phyloP scores from a whole-genome alignment of 2,797 vertebrate genomes.

The Micromesistius poutassou region DNA sequence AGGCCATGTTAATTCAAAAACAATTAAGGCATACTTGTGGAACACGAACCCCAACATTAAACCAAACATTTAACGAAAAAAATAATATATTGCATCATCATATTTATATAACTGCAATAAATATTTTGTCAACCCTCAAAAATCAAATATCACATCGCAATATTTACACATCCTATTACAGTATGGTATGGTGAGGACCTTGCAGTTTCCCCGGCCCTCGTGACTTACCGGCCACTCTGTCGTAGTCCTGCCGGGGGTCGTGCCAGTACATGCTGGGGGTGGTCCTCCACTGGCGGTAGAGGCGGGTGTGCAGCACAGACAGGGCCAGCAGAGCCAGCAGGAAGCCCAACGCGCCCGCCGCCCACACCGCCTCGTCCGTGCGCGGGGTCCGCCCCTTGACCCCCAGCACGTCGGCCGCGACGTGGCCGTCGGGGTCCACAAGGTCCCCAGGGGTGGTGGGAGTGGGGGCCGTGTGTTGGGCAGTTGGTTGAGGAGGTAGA shows the following conservation, averaged over 20 bases:
- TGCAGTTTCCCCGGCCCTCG: background rate
- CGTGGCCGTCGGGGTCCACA: background rate
- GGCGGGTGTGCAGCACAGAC: constrained; percentile 83
- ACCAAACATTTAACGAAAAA: background rate
- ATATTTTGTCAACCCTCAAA: too few relatives aligned
- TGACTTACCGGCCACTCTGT: constrained; percentile 80
- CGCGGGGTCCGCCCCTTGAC: constrained; percentile 58
- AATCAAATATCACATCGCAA: too few relatives aligned
- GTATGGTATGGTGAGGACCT: too few relatives aligned
- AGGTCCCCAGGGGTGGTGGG: too few relatives aligned
- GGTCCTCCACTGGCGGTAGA: constrained; percentile 82
- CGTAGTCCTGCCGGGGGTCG: constrained; percentile 71
- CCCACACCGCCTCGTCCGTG: constrained; percentile 85
- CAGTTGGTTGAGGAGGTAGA: background rate
- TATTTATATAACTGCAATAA: too few relatives aligned
- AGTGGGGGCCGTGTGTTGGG: background rate
- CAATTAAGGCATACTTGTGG: background rate
- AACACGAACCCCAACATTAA: background rate
- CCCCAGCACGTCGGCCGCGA: constrained; percentile 17
- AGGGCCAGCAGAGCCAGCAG: constrained; percentile 81
- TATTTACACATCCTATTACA: too few relatives aligned
- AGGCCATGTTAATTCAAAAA: too few relatives aligned
- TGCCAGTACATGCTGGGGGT: constrained; percentile 84
- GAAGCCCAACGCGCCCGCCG: constrained; percentile 83
- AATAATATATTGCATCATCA: too few relatives aligned